Conservation (phyloP, 2,888 invertebrate genomes). For the Linnaemya tessellans region DNA sequence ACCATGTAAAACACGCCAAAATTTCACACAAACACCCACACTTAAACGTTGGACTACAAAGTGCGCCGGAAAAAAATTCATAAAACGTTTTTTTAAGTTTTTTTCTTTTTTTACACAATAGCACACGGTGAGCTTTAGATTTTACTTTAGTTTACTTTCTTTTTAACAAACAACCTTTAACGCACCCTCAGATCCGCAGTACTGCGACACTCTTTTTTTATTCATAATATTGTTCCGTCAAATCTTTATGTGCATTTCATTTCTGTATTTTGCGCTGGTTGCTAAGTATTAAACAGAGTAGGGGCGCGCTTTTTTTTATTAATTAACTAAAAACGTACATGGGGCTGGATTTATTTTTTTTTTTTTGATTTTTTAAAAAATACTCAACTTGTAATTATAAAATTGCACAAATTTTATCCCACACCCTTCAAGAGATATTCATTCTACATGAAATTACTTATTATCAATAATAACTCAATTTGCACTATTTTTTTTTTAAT, state of each 20-base stretch:
- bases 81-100: not conserved
- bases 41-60: not conserved
- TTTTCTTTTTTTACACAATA: not conserved
- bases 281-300: not conserved
- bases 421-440: no score
- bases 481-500: no score
- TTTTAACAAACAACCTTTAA: constrained; percentile 42
- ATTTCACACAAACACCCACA: constrained; percentile 11
- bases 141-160: constrained; percentile 21
- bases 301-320: not conserved
- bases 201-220: constrained; percentile 64
- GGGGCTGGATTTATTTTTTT: no score
- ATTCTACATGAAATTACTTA: no score
- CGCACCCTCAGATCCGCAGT: constrained; percentile 47
- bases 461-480: no score
- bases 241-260: constrained; percentile 19
- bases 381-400: no score
- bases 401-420: no score
- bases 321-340: no score
- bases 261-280: not conserved
- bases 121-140: not conserved
- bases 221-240: constrained; percentile 21
- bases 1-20: constrained; percentile 46
- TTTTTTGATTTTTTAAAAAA: no score
- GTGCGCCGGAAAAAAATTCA: not conserved